Percentiles rank a stretch among this genome's conserved stretches.
Evolutionary conservation across 2,797 vertebrate genomes (phyloP).

Genomic region (Danio kyathit): DNA sequence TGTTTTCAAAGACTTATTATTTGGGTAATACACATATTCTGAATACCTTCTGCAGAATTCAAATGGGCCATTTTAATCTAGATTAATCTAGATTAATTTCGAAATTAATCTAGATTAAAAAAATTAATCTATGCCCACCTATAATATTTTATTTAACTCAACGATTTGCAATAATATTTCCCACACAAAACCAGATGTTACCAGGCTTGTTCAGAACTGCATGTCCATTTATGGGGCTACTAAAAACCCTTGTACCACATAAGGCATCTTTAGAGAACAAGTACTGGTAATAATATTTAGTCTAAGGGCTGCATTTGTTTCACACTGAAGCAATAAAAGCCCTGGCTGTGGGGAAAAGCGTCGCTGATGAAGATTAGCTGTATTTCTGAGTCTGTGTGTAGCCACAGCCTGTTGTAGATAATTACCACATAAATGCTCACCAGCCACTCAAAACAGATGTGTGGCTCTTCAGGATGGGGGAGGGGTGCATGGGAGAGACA

Average conservation of each 20-base stretch:
- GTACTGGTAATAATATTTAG: background rate
- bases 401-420: slow-evolving; percentile 30
- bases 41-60: no score
- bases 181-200: no score
- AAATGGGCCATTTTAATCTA: no score
- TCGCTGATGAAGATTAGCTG: slow-evolving; percentile 2
- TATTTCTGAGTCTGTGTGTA: slow-evolving; percentile 18
- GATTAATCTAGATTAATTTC: no score
- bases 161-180: background rate
- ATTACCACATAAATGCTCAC: slow-evolving; percentile 41
- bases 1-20: no score
- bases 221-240: background rate
- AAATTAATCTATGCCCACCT: no score
- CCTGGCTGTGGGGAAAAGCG: background rate
- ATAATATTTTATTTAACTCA: background rate
- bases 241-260: background rate
- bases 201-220: background rate
- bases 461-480: slow-evolving; percentile 20
- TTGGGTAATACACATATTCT: no score
- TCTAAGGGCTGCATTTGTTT: background rate
- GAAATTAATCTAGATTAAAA: no score
- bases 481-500: background rate
- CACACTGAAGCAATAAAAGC: background rate
- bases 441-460: slow-evolving; percentile 49
- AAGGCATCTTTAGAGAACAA: background rate